Base-by-base conservation (phyloP, 1,140 invertebrate genomes). In the Gonioctena quinquepunctata region DNA sequence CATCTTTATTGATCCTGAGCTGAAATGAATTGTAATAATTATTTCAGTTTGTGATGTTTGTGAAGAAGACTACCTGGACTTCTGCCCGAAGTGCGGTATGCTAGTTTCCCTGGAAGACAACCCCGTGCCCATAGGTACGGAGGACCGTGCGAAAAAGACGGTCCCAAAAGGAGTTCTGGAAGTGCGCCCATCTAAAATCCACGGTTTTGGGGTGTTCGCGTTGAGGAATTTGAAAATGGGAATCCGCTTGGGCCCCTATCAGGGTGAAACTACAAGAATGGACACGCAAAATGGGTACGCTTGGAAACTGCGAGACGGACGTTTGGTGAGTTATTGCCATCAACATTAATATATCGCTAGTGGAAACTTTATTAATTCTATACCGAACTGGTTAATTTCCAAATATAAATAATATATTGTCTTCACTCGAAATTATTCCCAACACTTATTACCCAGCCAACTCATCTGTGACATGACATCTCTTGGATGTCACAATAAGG, bases 181-280 rank as follows among this genome's bases (percentile, higher is more conserved):
- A 19, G 68, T 73, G 2, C 21, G 52, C 6, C 42, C 19, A n/a
- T 67, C 70, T 3, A 11, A 23, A 25, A 64, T 69, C 16, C 70
- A 69, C 19, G 84, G 84, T 5, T 57, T 83, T 0, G 85, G 85
- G 4, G 82, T 84, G n/a, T 85, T 84, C 57, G 78, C 77, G 0
- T 79, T 78, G 0, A 72, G 77, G 8, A 77, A 77, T 4, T 57
- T 86, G 5, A 81, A 82, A 1, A 69, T 71, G 3, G 83, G 82
- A 3, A 78, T 85, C 3, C 77, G 83, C 18, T 82, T 86, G 62
- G 84, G 84, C 3, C 85, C 85, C 0, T 86, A 84, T 66, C 67
- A 76, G 2, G 85, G 85, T 0, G 52, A 28, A 1, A 60, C 68
- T 3, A 77, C 72, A 0, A 25, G 72, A 3, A 33, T 74, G 0